Conservation (phyloP, 2,888 invertebrate genomes). For the Ashinkailepas kermadecensis region DNA sequence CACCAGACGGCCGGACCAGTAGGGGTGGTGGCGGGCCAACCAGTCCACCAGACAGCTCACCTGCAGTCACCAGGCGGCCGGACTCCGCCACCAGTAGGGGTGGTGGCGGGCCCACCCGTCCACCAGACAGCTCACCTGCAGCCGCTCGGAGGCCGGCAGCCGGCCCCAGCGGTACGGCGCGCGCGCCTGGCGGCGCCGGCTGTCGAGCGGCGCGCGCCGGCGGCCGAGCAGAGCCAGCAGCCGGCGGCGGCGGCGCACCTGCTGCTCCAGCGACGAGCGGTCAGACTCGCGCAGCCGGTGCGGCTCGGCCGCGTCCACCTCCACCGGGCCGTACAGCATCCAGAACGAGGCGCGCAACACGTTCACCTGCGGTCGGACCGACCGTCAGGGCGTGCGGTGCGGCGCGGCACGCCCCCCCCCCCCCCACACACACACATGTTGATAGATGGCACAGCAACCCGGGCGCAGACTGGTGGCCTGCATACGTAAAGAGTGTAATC, state of each 20-base stretch:
- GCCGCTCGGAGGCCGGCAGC: not conserved
- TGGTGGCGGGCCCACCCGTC: too few relatives aligned
- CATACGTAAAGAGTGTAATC: too few relatives aligned
- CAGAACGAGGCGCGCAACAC: constrained; percentile 13
- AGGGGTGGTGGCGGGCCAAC: too few relatives aligned
- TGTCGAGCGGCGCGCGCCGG: not conserved
- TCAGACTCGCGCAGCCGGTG: not conserved
- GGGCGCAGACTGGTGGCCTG: too few relatives aligned
- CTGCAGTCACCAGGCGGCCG: too few relatives aligned
- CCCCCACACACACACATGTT: not conserved
- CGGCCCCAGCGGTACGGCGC: not conserved
- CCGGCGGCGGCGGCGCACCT: not conserved
- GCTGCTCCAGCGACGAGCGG: not conserved
- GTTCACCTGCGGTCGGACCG: not conserved
- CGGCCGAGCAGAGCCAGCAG: not conserved
- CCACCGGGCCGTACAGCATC: not conserved
- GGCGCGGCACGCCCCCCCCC: not conserved
- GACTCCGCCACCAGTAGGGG: too few relatives aligned
- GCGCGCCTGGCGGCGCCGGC: not conserved
- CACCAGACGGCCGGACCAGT: too few relatives aligned
- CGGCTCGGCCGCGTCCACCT: not conserved
- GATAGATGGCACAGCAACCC: too few relatives aligned
- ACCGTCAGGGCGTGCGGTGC: too few relatives aligned
- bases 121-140: not conserved
- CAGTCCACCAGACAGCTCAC: too few relatives aligned